Evolutionary conservation across 2,888 invertebrate species (phyloP).

Genomic region (Oscheius sp.): DNA sequence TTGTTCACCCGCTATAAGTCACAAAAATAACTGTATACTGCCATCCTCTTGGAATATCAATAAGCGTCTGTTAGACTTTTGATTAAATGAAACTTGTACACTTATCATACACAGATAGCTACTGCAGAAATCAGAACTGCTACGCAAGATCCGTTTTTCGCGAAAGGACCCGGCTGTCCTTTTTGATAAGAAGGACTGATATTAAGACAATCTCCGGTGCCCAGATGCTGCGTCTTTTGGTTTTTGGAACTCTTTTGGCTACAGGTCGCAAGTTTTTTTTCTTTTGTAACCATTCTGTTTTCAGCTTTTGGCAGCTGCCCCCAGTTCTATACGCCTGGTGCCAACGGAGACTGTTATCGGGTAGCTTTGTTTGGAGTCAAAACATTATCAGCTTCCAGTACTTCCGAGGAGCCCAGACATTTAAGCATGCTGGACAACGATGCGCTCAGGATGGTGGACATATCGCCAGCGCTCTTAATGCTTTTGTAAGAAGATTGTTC

Average conservation of each 20-base stretch:
- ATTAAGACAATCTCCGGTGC: neutral
- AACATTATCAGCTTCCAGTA: conserved; percentile 1
- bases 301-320: conserved; percentile 25
- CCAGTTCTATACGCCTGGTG: conserved; percentile 23
- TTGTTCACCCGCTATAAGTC: conserved; percentile 3
- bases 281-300: neutral
- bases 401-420: conserved; percentile 9
- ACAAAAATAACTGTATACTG: neutral
- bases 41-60: neutral
- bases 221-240: conserved; percentile 21
- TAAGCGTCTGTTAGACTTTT: no score
- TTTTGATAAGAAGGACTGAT: conserved; percentile 12
- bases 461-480: conserved; percentile 11
- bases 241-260: conserved; percentile 1
- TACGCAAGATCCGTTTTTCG: conserved; percentile 5
- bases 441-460: conserved; percentile 25
- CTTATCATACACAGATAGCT: neutral
- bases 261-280: neutral
- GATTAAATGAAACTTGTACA: no score
- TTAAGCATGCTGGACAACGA: conserved; percentile 22
- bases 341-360: conserved; percentile 29
- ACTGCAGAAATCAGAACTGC: neutral
- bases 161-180: neutral
- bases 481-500: conserved; percentile 10
- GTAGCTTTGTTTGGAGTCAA: neutral